Percentiles rank a stretch among this genome's conserved stretches.
Conservation (phyloP, 2,113 vertebrate species). For the Heterochromis multidens region DNA sequence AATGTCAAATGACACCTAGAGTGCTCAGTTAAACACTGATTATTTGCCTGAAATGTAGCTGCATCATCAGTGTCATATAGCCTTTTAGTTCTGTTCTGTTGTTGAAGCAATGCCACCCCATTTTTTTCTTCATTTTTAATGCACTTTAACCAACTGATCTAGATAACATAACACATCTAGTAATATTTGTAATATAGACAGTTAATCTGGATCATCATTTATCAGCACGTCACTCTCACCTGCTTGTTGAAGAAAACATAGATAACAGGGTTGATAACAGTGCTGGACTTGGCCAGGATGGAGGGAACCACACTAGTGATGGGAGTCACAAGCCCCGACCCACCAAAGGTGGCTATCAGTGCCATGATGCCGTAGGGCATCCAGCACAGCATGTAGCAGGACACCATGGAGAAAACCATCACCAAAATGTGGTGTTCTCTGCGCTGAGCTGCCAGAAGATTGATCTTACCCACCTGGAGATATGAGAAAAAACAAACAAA, state of each 20-base stretch:
- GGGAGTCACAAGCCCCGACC: conserved; percentile 67
- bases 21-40: rapidly evolving
- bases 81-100: neutral
- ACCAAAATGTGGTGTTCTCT: conserved; percentile 76
- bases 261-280: conserved; percentile 80
- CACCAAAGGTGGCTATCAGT: conserved; percentile 75
- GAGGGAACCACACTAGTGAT: conserved; percentile 74
- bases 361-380: conserved; percentile 79
- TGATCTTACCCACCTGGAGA: conserved; percentile 77
- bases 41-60: neutral
- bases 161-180: neutral
- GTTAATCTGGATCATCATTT: too few relatives aligned
- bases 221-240: conserved; percentile 59
- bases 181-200: neutral
- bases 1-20: neutral
- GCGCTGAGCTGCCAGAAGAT: conserved; percentile 72
- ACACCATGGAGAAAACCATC: conserved; percentile 79
- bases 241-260: conserved; percentile 83
- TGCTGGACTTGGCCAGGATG: conserved; percentile 83
- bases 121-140: neutral
- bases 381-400: conserved; percentile 81
- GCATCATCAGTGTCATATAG: neutral
- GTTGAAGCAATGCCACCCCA: neutral
- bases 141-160: neutral
- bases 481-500: neutral